Evolutionary conservation across 2,797 vertebrate species (phyloP), one percentile per base, ranked within the genome.

Genomic region (Gadopsis bispinosus): DNA sequence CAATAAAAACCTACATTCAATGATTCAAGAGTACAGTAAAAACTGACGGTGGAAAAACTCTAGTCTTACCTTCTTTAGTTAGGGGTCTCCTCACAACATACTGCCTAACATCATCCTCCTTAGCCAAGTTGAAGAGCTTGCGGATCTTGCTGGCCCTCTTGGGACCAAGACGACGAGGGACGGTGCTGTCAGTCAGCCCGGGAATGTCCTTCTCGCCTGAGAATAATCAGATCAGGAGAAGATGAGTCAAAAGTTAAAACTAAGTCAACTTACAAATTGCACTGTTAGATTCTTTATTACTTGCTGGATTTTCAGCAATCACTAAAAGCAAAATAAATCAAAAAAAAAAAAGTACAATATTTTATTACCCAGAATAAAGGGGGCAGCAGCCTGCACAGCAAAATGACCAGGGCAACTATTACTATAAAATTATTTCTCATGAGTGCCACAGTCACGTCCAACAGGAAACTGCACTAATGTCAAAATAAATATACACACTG

Each of bases 141-240:
- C 97, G 97, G 91, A 99, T 99, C 94, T 96, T 98, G 96, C 98
- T 99, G 53, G 98, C 98, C 81, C 98, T 98, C 93, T 99, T 99
- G 83, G 98, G 98, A 71, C 98, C 98, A 22, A 99, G 95, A 26
- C 97, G 97, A 41, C 97, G 97, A 77, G 98, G 97, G 85, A 98
- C 97, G 2, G 98, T 99, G 84, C 96, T 99, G 92, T 99, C 98
- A 2, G 98, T 99, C 90, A 99, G 95, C 6, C 98, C 98, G 20
- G 98, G 98, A 91, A 99, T 99, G 66, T 99, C 98, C 88, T 98
- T 99, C 91, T 99, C 98, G 85, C 97, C 98, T 99, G 67, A 33
- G 48, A 48, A 26, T 0, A 39, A 64, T 6, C 41, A 80, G 2
- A 54, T n/a, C 6, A 79, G 4, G 12, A 56, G 20, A 22, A 35